Base-by-base conservation (phyloP, 2,797 vertebrate genomes). In the Hoplostethus atlanticus region DNA sequence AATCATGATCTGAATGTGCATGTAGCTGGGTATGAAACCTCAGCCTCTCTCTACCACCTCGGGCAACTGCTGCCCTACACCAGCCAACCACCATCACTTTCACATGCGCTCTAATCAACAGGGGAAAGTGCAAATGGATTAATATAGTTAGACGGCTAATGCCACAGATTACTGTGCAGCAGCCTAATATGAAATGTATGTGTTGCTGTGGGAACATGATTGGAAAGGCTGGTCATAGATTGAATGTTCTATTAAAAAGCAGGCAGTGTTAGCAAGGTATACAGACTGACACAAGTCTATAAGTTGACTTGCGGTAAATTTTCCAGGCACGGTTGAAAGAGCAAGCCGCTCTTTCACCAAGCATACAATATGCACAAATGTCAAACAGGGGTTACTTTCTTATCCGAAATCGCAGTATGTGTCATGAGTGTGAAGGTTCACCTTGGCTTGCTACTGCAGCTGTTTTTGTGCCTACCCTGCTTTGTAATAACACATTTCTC, bases 71-170 rank as follows among this genome's bases (percentile, higher is more conserved):
- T 92, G 91, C 88, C 91, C 91, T 93, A 90, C 91, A 91, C 90
- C 89, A 90, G 89, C 87, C 87, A 88, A 80, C 83, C 85, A 79
- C 79, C 84, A 36, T 72, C 90, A 87, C 91, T 92, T 90, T 90
- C 91, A 86, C 90, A 87, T 69, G 81, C 84, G 42, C 86, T 86
- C 85, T 92, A 93, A 93, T 93, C 91, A 93, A 89, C 92, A 87
- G 90, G 90, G 87, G 89, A 91, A 92, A 90, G 93, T 92, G 90
- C 90, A 94, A 93, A 93, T 90, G 89, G 91, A 94, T 93, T 93
- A 92, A 93, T 94, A 89, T 87, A 84, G 90, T 91, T 87, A 87
- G 90, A 90, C 63, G 62, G 76, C 84, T 92, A 92, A 92, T 92
- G 89, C 88, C 83, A 88, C 82, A 90, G 91, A 91, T 93, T 92